Evolutionary conservation across 1,140 invertebrate genomes (phyloP).

Genomic region (Popillia japonica): DNA sequence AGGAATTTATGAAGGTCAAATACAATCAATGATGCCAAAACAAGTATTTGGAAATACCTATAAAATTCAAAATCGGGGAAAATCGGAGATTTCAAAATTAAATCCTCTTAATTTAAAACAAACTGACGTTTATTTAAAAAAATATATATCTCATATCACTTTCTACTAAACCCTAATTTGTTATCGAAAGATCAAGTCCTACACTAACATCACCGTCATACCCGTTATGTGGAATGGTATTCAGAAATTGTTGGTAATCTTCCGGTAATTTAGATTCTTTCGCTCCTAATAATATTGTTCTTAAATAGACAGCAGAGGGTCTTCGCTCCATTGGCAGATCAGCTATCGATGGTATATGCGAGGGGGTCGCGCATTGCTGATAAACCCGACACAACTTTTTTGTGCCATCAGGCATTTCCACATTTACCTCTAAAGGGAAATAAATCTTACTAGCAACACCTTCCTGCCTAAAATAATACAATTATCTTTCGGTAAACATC

Average conservation of each 20-base stretch:
- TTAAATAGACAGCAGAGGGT: conserved; percentile 77
- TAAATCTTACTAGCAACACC: conserved; percentile 75
- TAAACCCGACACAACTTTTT: conserved; percentile 72
- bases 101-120: too few relatives aligned
- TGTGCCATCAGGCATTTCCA: conserved; percentile 64
- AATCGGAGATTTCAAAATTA: too few relatives aligned
- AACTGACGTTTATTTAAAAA: too few relatives aligned
- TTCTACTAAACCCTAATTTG: too few relatives aligned
- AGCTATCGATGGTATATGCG: conserved; percentile 57
- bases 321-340: conserved; percentile 65
- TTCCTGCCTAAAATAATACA: conserved; percentile 71
- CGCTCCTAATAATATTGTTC: conserved; percentile 71
- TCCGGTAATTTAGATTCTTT: conserved; percentile 73
- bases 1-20: conserved; percentile 13
- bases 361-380: conserved; percentile 66
- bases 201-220: conserved; percentile 62
- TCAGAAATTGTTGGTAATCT: conserved; percentile 71
- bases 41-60: neutral
- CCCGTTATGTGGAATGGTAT: conserved; percentile 73
- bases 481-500: conserved; percentile 29
- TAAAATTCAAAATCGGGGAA: too few relatives aligned
- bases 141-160: too few relatives aligned
- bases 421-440: conserved; percentile 68
- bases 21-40: conserved; percentile 4
- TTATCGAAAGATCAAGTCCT: conserved; percentile 34